Percentiles rank a stretch among this genome's conserved stretches.
Conservation (phyloP, 2,797 vertebrate genomes). For the Sandelia bainsii region DNA sequence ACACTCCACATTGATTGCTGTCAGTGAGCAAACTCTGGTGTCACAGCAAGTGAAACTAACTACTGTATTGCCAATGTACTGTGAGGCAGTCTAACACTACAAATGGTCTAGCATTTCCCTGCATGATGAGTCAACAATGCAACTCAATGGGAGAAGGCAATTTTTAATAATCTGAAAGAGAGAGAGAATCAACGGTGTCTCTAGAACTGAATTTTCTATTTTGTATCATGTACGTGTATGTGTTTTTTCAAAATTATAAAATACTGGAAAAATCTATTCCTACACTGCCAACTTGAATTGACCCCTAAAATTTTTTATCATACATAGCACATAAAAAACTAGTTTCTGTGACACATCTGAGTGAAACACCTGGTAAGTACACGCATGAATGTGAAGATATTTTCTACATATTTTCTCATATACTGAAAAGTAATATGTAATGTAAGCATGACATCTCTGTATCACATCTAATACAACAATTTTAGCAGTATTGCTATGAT, state of each 20-base stretch:
- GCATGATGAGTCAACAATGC: neutral
- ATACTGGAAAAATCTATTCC: neutral
- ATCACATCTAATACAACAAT: constrained; percentile 16
- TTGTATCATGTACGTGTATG: neutral
- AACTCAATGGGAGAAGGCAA: too few relatives aligned
- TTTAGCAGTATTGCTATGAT: neutral
- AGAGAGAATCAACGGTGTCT: neutral
- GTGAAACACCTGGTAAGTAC: neutral
- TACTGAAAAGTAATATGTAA: neutral
- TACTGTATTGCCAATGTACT: neutral
- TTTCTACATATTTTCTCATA: constrained; percentile 20
- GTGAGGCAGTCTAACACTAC: neutral
- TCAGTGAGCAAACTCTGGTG: constrained; percentile 56
- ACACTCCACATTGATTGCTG: constrained; percentile 69
- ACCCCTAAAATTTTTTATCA: neutral
- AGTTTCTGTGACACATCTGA: neutral
- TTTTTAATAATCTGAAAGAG: neutral
- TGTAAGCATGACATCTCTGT: constrained; percentile 4
- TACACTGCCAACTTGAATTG: too few relatives aligned
- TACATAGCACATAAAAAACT: neutral
- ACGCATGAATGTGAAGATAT: neutral
- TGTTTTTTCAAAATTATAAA: neutral
- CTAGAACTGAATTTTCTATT: neutral
- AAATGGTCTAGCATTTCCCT: neutral
- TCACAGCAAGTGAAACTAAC: constrained; percentile 45